A percentile compares a stretch with the other conserved stretches of the same genome.
phyloP scores from a whole-genome alignment of 2,888 invertebrate genomes.

The Aleiodes alternator region DNA sequence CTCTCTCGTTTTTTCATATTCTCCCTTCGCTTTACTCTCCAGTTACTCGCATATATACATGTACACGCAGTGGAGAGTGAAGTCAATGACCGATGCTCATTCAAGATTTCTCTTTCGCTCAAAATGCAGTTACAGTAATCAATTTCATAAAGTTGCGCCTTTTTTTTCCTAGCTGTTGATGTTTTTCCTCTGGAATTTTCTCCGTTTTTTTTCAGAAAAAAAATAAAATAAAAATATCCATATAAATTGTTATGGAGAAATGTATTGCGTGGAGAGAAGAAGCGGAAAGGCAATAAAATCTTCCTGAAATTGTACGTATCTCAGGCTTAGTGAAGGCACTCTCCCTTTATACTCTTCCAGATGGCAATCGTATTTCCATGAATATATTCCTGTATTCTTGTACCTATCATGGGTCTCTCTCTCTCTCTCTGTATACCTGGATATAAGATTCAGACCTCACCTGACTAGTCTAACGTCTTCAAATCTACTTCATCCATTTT shows the following conservation, averaged over 20 bases:
- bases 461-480: constrained; percentile 31
- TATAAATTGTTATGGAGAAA: constrained; percentile 4
- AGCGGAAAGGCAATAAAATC: constrained; percentile 22
- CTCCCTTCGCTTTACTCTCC: constrained; percentile 20
- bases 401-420: constrained; percentile 32
- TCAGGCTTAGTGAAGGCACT: constrained; percentile 12
- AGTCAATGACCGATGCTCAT: constrained; percentile 46
- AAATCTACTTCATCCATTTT: constrained; percentile 27
- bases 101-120: constrained; percentile 42
- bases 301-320: constrained; percentile 10
- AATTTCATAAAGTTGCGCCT: neutral
- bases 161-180: neutral
- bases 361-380: constrained; percentile 44
- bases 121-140: constrained; percentile 23
- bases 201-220: neutral
- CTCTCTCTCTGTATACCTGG: constrained; percentile 2
- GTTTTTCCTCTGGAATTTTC: neutral
- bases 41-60: constrained; percentile 23
- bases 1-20: neutral
- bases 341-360: constrained; percentile 4
- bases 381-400: constrained; percentile 36
- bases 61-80: constrained; percentile 6
- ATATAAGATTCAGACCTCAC: constrained; percentile 29
- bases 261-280: neutral
- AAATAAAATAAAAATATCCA: constrained; percentile 10